These are phyloP conservation scores for Myrmecobius fasciatus DNA, from an alignment of 2,113 vertebrate genomes.

Conservation along the genomic window DNA sequence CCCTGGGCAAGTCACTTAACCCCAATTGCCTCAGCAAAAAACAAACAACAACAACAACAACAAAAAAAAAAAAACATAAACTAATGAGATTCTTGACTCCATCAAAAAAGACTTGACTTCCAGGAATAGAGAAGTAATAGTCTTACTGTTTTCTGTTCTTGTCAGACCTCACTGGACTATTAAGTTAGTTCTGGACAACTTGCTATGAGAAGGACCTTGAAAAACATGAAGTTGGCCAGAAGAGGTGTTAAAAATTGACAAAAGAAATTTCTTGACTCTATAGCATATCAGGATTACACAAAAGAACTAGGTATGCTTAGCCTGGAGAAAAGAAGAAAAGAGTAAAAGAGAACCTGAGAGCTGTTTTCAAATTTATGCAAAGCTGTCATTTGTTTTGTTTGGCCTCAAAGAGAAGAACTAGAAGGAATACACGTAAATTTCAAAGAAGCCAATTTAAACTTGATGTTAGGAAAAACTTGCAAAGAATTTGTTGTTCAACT, in stretches of 20 bases:
- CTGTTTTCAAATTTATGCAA: not conserved
- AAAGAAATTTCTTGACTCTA: not conserved
- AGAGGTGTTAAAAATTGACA: not conserved
- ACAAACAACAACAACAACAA: no score
- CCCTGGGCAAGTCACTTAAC: no score
- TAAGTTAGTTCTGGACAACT: not conserved
- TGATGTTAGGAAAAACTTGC: not conserved
- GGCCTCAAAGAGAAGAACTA: not conserved
- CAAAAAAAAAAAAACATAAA: no score
- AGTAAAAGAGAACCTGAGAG: not conserved
- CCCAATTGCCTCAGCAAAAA: no score
- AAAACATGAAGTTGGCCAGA: not conserved
- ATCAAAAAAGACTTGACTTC: not conserved
- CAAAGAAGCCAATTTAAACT: not conserved
- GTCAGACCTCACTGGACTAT: not conserved
- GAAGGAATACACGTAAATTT: not conserved
- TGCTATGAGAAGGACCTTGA: not conserved
- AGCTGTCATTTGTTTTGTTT: not conserved
- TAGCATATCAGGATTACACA: not conserved
- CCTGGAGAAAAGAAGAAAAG: not conserved
- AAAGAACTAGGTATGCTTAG: not conserved
- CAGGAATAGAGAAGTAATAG: not conserved
- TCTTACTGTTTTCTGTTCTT: not conserved
- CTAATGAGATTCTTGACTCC: not conserved
- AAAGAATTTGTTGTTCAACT: not conserved